Evolutionary conservation across 2,797 vertebrate genomes (phyloP).

Genomic region (Anabacerthia variegaticeps): DNA sequence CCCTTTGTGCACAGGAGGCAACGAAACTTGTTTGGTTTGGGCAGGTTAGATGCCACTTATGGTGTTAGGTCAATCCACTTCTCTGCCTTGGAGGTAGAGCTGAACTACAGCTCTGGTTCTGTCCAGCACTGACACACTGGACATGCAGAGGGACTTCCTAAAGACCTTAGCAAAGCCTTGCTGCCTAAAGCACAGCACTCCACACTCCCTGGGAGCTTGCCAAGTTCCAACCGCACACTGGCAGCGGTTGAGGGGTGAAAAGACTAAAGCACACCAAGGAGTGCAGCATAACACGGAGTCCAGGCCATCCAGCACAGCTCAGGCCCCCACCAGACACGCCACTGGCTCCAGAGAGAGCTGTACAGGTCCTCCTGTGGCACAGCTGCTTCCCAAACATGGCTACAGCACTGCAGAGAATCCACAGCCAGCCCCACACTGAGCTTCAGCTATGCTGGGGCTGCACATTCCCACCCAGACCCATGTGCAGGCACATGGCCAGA

Average conservation of each 20-base stretch:
- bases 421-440: not conserved
- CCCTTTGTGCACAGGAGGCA: not conserved
- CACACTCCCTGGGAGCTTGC: not conserved
- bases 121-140: not conserved
- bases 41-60: not conserved
- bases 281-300: not conserved
- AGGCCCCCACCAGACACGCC: not conserved
- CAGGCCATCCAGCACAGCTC: not conserved
- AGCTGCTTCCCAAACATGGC: fast-evolving
- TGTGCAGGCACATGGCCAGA: fast-evolving
- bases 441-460: not conserved
- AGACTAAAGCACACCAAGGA: not conserved
- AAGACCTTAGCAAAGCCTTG: not conserved
- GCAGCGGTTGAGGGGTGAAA: not conserved
- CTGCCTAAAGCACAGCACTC: not conserved
- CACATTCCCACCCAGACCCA: not conserved
- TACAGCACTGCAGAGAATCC: not conserved
- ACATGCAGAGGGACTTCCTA: not conserved
- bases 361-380: fast-evolving
- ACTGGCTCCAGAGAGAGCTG: not conserved
- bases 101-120: not conserved
- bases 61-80: not conserved
- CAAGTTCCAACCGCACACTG: not conserved
- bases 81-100: not conserved
- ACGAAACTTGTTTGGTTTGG: not conserved